Evolutionary conservation across 1,140 invertebrate species (phyloP).

Genomic region (Saccostrea echinata): DNA sequence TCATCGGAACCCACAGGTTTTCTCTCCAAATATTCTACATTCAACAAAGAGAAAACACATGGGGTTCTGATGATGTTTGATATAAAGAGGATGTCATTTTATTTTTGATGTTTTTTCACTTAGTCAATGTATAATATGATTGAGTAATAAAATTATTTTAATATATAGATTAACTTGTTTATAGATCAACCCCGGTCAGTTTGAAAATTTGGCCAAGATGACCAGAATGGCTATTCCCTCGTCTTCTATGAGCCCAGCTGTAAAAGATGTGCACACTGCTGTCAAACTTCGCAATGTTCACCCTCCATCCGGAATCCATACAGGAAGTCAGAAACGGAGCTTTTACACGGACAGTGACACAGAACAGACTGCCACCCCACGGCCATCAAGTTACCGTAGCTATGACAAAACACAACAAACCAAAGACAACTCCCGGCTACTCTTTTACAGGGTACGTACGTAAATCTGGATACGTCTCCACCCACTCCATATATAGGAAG

Average conservation of each 20-base stretch:
- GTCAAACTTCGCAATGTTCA: slow-evolving; percentile 8
- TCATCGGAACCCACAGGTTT: no score
- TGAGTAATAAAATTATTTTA: neutral
- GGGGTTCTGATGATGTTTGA: no score
- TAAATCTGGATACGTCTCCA: neutral
- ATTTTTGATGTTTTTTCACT: no score
- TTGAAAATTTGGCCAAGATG: slow-evolving; percentile 28
- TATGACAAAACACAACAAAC: slow-evolving; percentile 22
- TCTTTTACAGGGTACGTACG: neutral
- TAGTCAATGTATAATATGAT: no score
- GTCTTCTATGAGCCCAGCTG: neutral
- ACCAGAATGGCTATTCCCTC: neutral
- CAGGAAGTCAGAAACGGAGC: slow-evolving; percentile 15
- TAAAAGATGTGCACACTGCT: neutral
- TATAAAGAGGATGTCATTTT: no score
- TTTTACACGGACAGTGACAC: slow-evolving; percentile 6
- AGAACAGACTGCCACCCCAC: neutral
- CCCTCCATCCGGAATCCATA: neutral
- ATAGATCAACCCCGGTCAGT: slow-evolving; percentile 22
- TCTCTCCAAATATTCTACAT: no score
- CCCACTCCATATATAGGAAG: no score
- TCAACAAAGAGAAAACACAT: no score
- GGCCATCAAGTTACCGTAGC: slow-evolving; percentile 5
- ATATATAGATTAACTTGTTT: neutral
- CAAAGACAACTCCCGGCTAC: neutral